Evolutionary conservation across 1,140 invertebrate genomes (phyloP), one percentile per base, ranked within the genome.

Genomic region (Hesperophylax magnus): DNA sequence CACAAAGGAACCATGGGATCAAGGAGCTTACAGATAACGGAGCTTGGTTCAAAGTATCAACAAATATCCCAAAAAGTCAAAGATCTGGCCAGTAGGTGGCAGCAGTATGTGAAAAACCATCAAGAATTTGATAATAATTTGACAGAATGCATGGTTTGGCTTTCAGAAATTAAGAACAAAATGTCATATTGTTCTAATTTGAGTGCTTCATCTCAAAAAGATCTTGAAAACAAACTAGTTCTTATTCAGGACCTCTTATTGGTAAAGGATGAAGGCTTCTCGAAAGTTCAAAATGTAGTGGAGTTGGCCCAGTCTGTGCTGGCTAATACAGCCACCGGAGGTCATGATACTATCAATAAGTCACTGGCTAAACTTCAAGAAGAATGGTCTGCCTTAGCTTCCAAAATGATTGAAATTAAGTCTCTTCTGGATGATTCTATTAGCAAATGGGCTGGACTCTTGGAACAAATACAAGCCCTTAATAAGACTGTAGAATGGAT

Each of bases 241-340:
- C 93, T 94, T 0, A 95, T 98, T 78, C 93, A 97, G 89, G 97
- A 97, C 87, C 89, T 98, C 47, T 88, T 98, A 20, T 86, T 97
- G 14, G 94, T 94, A 52, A 97, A 98, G 88, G 97, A 99, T 85
- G 96, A 98, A 89, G 97, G 97, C 5, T 96, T 97, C 85, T 93
- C 93, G 0, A 97, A 96, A 88, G 94, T 95, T 17, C 96, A 98
- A 86, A 93, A 93, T 76, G 92, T 97, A 31, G 93, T 98, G 20
- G 97, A 98, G 87, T 88, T 96, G 83, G 96, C 96, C 0, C 97
- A 98, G 88, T 94, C 93, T 84, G 96, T 98, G n/a, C 87, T 98
- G 79, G 96, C 96, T 0, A 98, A 98, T 85, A 99, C 97, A 0
- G 95, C 97, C 4, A 95, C 97, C 1, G 86, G 92, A 61, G 98